These are phyloP conservation scores for Brachionus sp. DNA, from an alignment of 1,140 invertebrate genomes.

Conservation along the genomic window DNA sequence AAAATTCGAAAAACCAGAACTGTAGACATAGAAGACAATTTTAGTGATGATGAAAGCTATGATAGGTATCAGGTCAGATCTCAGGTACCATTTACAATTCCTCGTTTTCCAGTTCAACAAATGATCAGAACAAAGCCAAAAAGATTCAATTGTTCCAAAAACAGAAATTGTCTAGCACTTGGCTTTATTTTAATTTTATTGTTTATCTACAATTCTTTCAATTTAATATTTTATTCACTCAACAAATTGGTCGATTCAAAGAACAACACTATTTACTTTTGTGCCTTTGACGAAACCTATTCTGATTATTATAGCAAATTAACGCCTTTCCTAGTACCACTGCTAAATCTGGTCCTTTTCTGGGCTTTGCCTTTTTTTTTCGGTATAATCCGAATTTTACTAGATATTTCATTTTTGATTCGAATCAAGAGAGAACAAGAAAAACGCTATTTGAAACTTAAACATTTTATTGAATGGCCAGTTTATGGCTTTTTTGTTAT, in stretches of 20 bases:
- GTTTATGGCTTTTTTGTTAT: constrained; percentile 15
- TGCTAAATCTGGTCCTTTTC: constrained; percentile 4
- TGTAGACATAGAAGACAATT: not conserved
- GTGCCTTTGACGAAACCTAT: constrained; percentile 35
- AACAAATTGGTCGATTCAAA: constrained; percentile 12
- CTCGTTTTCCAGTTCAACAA: not conserved
- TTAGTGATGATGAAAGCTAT: not conserved
- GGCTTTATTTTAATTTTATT: not conserved
- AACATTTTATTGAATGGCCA: constrained; percentile 22
- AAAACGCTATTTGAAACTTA: constrained; percentile 16
- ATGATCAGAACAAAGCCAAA: not conserved
- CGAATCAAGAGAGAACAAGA: constrained; percentile 28
- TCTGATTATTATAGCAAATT: not conserved
- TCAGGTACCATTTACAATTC: not conserved
- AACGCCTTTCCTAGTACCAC: not conserved
- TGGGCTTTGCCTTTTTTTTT: not conserved
- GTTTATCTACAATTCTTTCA: constrained; percentile 9
- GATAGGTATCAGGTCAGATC: not conserved
- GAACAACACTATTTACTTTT: not conserved
- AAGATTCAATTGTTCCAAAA: not conserved
- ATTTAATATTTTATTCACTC: constrained; percentile 18
- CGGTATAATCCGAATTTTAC: not conserved
- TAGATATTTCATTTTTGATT: constrained; percentile 21
- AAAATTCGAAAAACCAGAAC: not conserved
- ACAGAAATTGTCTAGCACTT: not conserved